Evolutionary conservation across 2,888 invertebrate species (phyloP).

Genomic region (Oasisia sp.): DNA sequence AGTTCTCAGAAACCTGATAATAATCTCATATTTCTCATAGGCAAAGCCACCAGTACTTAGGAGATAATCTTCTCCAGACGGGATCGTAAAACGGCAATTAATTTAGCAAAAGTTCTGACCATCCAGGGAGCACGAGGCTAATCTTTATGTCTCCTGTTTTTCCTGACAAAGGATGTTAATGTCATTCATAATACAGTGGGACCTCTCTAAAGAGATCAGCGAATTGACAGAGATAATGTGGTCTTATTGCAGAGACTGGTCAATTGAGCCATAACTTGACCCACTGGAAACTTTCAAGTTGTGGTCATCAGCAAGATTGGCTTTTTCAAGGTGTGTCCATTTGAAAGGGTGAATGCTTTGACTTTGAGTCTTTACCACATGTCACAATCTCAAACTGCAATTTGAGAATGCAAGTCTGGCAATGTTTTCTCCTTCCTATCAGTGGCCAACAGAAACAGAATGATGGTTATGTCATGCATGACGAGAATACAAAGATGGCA

Average conservation of each 20-base stretch:
- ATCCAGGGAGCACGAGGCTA: background rate
- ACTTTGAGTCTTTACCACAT: background rate
- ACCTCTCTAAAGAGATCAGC: background rate
- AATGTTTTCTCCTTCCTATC: no score
- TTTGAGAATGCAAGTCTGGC: background rate
- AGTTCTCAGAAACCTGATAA: background rate
- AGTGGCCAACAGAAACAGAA: no score
- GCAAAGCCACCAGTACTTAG: background rate
- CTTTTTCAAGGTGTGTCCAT: no score
- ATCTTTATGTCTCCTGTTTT: background rate
- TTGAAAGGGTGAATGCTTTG: background rate
- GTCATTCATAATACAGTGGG: background rate
- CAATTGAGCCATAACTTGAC: background rate
- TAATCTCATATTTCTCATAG: background rate
- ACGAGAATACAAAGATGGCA: no score
- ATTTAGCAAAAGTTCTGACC: background rate
- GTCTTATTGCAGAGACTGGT: background rate
- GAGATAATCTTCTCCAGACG: background rate
- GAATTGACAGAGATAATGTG: background rate
- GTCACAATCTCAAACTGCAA: background rate
- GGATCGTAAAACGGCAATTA: background rate
- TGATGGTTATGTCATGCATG: no score
- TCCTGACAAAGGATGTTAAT: background rate
- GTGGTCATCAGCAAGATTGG: background rate
- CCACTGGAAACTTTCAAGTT: background rate